Evolutionary conservation across 2,797 vertebrate species (phyloP), one percentile per base, ranked within the genome.

Genomic region (Clarias fuscus): DNA sequence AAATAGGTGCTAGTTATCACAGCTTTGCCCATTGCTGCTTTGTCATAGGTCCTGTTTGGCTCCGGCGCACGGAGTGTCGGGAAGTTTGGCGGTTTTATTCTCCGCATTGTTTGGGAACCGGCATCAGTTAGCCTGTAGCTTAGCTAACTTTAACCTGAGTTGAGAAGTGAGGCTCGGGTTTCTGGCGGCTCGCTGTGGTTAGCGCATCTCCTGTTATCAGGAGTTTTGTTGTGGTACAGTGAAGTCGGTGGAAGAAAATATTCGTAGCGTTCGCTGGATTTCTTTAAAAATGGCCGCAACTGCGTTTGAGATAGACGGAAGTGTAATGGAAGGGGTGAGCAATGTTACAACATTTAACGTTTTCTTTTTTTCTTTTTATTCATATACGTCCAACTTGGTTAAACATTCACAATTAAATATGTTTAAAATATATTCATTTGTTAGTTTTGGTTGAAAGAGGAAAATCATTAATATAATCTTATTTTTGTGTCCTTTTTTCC

Each of bases 321-420:
- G 97, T 85, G 93, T 97, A 87, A 96, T 99, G 97, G 98, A 99
- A 92, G 98, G 97, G 92, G 98, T 98, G 92, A 98, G 97, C 56
- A 65, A 22, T 27, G 4, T n/a, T 62, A 62, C 92, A 22, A 40
- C 72, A 11, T 30, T 30, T 30, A 48, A 67, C 3, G 17, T 8
- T 24, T 1, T 17, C 24, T 24, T 70, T n/a, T 40, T 43, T 30
- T 13, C 8, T 68, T 14, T 68, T 27, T 61, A 11, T 33, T 58
- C n/a, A 48, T 2, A 53, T n/a, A 14, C 0, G 6, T 71, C n/a
- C 56, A 18, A 33, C 13, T 22, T 56, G 5, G n/a, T 11, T 33
- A 27, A 27, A 7, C 22, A 11, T 22, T 4, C 37, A 3, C n/a
- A 67, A 13, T 17, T 82, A 30, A 17, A 53, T 53, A 30, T 13